Percentiles rank a stretch among this genome's conserved stretches.
Evolutionary conservation across 2,113 vertebrate species (phyloP).

Genomic region (Steatornis caripensis): DNA sequence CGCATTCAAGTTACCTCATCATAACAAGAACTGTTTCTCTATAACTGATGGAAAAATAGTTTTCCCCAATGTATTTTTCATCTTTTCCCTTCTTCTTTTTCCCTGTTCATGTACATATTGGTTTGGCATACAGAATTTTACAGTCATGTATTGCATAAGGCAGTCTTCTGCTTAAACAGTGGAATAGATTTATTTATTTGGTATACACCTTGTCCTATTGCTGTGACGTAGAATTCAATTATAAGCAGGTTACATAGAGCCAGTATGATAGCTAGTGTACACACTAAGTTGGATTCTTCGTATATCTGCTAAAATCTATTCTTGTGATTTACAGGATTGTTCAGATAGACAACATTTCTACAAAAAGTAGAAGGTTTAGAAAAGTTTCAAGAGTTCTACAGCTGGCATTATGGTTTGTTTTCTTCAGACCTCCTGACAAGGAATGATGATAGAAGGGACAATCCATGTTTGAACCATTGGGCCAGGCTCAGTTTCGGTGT

Average conservation of each 20-base stretch:
- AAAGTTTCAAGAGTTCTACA: not conserved
- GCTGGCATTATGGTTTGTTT: not conserved
- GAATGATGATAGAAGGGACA: not conserved
- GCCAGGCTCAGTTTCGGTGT: not conserved
- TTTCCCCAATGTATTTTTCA: not conserved
- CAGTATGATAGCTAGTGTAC: not conserved
- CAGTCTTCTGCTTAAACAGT: not conserved
- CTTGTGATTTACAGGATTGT: not conserved
- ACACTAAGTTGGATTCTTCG: not conserved
- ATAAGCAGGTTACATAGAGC: not conserved
- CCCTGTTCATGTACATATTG: rapidly evolving
- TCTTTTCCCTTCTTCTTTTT: not conserved
- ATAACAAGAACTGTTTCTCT: not conserved
- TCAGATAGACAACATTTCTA: not conserved
- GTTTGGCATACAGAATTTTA: not conserved
- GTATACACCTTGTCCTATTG: not conserved
- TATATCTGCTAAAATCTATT: not conserved
- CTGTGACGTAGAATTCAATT: not conserved
- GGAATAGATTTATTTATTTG: not conserved
- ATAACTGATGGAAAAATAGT: not conserved
- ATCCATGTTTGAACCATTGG: not conserved
- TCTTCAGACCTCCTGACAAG: not conserved
- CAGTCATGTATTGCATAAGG: rapidly evolving
- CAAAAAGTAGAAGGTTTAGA: not conserved
- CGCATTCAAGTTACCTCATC: not conserved